Evolutionary conservation across 2,113 vertebrate species (phyloP).

Genomic region (Ahaetulla prasina): DNA sequence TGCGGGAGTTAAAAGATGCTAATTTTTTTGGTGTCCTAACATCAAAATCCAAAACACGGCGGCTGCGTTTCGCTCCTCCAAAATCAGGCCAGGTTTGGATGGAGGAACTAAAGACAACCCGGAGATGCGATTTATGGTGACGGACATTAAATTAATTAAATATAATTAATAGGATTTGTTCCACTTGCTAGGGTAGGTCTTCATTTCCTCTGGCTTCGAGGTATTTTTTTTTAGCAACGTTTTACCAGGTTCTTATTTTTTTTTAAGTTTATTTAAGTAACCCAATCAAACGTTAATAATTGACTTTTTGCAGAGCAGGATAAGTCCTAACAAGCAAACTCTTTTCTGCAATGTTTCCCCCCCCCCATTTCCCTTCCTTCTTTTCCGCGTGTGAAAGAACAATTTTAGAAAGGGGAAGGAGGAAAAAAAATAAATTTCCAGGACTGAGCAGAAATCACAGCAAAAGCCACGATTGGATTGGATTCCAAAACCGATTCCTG

Average conservation of each 20-base stretch:
- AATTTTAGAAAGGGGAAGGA: neutral
- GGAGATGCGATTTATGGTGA: neutral
- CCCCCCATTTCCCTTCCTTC: neutral
- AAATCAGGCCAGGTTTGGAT: neutral
- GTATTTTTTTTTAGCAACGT: neutral
- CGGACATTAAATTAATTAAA: neutral
- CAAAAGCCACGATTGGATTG: neutral
- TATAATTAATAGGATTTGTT: neutral
- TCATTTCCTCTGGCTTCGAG: neutral
- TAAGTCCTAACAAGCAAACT: neutral
- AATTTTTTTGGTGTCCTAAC: neutral
- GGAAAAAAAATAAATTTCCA: neutral
- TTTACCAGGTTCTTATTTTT: neutral
- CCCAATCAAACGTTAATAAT: neutral
- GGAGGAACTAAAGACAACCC: neutral
- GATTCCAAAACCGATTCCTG: neutral
- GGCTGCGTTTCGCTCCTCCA: neutral
- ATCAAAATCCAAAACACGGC: neutral
- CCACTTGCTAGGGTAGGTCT: neutral
- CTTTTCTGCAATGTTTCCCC: accelerated
- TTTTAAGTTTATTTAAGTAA: neutral
- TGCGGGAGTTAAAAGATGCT: neutral
- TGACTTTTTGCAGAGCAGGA: neutral
- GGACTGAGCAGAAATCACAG: neutral
- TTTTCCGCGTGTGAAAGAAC: neutral